Evolutionary conservation across 2,888 invertebrate genomes (phyloP).

Genomic region (Hydroisotoma schaefferi): DNA sequence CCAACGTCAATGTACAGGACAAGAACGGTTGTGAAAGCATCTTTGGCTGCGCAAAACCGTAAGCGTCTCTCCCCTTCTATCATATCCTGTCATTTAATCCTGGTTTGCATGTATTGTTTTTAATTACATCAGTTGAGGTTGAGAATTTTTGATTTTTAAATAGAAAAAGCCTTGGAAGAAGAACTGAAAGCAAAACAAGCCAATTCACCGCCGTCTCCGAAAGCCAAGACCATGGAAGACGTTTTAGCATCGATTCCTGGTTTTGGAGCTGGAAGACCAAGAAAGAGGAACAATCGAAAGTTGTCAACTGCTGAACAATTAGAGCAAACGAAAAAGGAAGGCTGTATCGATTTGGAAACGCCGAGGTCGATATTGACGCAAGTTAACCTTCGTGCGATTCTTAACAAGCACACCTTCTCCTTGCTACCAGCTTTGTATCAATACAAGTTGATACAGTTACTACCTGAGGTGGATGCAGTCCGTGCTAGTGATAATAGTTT

Average conservation of each 20-base stretch:
- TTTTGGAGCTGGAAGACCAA: slow-evolving; percentile 71
- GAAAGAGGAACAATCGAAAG: slow-evolving; percentile 76
- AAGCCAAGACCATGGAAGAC: slow-evolving; percentile 75
- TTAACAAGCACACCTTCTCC: slow-evolving; percentile 87
- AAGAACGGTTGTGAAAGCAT: slow-evolving; percentile 42
- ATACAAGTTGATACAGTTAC: slow-evolving; percentile 82
- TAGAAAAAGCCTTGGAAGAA: slow-evolving; percentile 18
- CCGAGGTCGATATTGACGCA: slow-evolving; percentile 92
- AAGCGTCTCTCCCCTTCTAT: slow-evolving; percentile 15
- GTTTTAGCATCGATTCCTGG: slow-evolving; percentile 84
- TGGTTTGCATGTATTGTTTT: not conserved
- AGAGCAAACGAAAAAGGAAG: slow-evolving; percentile 80
- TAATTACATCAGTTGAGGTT: not conserved
- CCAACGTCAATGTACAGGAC: slow-evolving; percentile 44
- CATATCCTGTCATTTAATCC: not conserved
- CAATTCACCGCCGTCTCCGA: slow-evolving; percentile 41
- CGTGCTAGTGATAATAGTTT: slow-evolving; percentile 52
- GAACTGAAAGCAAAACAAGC: slow-evolving; percentile 15
- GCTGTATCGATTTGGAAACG: slow-evolving; percentile 90
- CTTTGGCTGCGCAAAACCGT: slow-evolving; percentile 44
- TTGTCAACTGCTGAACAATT: slow-evolving; percentile 86
- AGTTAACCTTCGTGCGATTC: slow-evolving; percentile 80
- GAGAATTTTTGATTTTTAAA: not conserved
- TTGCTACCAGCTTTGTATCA: slow-evolving; percentile 83
- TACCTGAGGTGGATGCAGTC: slow-evolving; percentile 82